Conservation (phyloP, 2,797 vertebrate genomes). For the Coregonus sp. region DNA sequence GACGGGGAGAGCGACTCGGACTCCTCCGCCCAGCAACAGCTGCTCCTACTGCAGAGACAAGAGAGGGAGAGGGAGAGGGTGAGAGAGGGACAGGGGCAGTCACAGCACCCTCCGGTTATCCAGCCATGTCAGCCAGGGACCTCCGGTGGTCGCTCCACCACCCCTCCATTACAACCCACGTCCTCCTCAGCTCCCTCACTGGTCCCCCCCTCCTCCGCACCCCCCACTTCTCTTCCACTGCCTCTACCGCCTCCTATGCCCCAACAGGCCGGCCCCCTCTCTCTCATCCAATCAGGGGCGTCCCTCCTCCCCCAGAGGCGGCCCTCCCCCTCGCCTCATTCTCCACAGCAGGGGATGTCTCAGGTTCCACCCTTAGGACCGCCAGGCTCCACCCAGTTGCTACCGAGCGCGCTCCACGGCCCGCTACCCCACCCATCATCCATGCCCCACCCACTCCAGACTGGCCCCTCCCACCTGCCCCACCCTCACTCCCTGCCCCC, state of each 20-base stretch:
- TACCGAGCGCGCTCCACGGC: slow-evolving; percentile 82
- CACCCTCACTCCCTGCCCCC: slow-evolving; percentile 77
- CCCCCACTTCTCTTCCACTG: slow-evolving; percentile 58
- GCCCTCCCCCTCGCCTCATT: slow-evolving; percentile 90
- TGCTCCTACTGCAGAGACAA: slow-evolving; percentile 71
- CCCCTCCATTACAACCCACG: slow-evolving; percentile 60
- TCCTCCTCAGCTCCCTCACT: slow-evolving; percentile 64
- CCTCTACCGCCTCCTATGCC: slow-evolving; percentile 77
- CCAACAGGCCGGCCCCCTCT: slow-evolving; percentile 75
- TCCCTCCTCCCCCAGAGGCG: slow-evolving; percentile 86
- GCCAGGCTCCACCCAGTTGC: slow-evolving; percentile 71
- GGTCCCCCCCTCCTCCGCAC: slow-evolving; percentile 63
- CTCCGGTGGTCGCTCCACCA: slow-evolving; percentile 50
- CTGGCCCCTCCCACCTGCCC: slow-evolving; percentile 80
- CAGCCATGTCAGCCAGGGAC: slow-evolving; percentile 75
- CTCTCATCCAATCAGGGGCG: slow-evolving; percentile 85
- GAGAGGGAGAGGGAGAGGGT: neutral
- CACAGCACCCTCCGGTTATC: slow-evolving; percentile 83
- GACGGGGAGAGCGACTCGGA: slow-evolving; percentile 99
- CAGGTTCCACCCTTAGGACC: slow-evolving; percentile 69
- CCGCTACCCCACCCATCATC: slow-evolving; percentile 75
- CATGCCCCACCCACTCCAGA: slow-evolving; percentile 81
- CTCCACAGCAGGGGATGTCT: slow-evolving; percentile 80
- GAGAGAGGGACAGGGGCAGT: slow-evolving; percentile 81
- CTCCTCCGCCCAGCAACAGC: slow-evolving; percentile 96